Evolutionary conservation across 2,797 vertebrate genomes (phyloP), one percentile per base, ranked within the genome.

Genomic region (Neopelma chrysocephalum): DNA sequence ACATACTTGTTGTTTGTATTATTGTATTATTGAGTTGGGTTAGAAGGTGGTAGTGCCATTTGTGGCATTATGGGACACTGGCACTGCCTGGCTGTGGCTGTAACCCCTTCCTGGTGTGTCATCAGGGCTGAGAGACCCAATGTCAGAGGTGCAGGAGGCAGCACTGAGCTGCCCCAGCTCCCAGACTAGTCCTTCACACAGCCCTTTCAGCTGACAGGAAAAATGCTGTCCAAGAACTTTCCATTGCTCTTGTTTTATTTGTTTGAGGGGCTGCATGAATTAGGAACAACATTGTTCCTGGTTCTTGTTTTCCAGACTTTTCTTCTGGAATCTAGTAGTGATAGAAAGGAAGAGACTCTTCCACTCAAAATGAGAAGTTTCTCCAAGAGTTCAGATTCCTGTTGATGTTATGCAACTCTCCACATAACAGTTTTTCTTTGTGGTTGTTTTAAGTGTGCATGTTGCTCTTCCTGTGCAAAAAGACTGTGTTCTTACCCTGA

Each of bases 41-140:
- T 54, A 53, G 40, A 50, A 38, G 56, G 14, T 27, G 60, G 34
- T 40, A 58, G 18, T 2, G 20, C 26, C 1, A 0, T 43, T 7
- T 43, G 27, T 3, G 58, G 62, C 4, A 1, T 48, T 78, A 9
- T 13, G 45, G 77, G 79, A 32, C 48, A 23, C 13, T 68, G 53
- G 45, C 62, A 47, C 34, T 26, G 72, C 61, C 25, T 8, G 38
- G 71, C 69, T 40, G 48, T 34, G 66, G 22, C 81, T 64, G 60
- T 62, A 58, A 70, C 36, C 29, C 47, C 43, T 32, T 47, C 51
- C n/a, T 56, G 70, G 8, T 20, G 60, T 73, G 19, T 27, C 26
- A 0, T 31, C 5, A 5, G 61, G 51, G 34, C 1, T 11, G 51
- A 81, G 36, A 36, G 12, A 27, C 8, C 32, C 4, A 1, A 2